Evolutionary conservation across 2,797 vertebrate genomes (phyloP), one percentile per base, ranked within the genome.

Genomic region (Phataginus tetradactyla): DNA sequence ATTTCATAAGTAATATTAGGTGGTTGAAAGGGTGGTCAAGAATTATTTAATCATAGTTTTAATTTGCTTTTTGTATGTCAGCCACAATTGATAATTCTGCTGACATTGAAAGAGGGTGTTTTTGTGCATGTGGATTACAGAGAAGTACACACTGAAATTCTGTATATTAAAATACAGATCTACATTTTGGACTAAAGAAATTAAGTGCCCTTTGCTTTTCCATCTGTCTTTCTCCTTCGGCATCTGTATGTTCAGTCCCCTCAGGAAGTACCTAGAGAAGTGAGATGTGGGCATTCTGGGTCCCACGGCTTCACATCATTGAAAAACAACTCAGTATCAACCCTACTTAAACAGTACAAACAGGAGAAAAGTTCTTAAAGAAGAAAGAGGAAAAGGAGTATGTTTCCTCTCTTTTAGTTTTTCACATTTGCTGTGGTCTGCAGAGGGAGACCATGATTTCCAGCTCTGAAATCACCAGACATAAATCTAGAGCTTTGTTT

Each of bases 11-110:
- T 34, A 20, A 7, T 49, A 69, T 63, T 94, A 90, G 32, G 78
- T 81, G 55, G 69, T 37, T 85, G 20, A 49, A 78, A 94, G 3
- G 1, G 6, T 75, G 91, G 69, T 42, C 68, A 79, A 93, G 9
- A 80, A n/a, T 80, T 59, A 96, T 49, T 83, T 90, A 53, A 92
- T 66, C 61, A 74, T 71, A 34, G 71, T 63, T 83, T 78, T 90
- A 87, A 51, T 81, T 81, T 95, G 15, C 27, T 32, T 87, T 84
- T 90, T 80, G 63, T 57, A 69, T 37, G 2, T 83, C 18, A 71
- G n/a, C 29, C 29, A 74, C n/a, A 86, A 69, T 29, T 27, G 39
- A 27, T 66, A 32, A 96, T 57, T 90, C 79, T 92, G 51, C 4
- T 90, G 57, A 90, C 37, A 94, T 20, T 75, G 49, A 84, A 55